These are phyloP conservation scores for Drosophila lutescens DNA, from an alignment of 2,888 invertebrate species.

Conservation along the genomic window DNA sequence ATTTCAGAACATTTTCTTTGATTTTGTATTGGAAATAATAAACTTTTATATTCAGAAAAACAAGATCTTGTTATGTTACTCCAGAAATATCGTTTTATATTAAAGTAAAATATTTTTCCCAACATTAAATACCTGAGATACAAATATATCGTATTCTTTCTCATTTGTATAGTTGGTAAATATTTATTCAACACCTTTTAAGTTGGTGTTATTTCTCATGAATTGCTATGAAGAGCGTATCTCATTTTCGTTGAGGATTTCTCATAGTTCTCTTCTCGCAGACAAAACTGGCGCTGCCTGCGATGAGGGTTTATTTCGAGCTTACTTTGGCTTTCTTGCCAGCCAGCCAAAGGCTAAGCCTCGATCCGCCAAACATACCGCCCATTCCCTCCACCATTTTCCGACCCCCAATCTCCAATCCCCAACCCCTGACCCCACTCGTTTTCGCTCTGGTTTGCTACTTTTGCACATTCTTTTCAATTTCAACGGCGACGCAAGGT, in stretches of 20 bases:
- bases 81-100: too few relatives aligned
- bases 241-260: conserved; percentile 3
- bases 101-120: too few relatives aligned
- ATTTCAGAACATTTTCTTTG: not conserved
- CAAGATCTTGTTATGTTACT: too few relatives aligned
- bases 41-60: too few relatives aligned
- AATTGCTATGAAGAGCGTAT: conserved; percentile 29
- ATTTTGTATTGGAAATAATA: not conserved
- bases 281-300: conserved; percentile 58
- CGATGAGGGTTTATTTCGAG: conserved; percentile 76
- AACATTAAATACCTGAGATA: too few relatives aligned
- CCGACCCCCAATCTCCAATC: not conserved
- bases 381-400: not conserved
- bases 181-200: too few relatives aligned
- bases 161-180: too few relatives aligned
- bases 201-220: not conserved
- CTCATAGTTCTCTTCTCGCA: conserved; percentile 30
- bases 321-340: conserved; percentile 76
- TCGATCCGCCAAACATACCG: conserved; percentile 33
- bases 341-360: conserved; percentile 37
- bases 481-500: conserved; percentile 59
- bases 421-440: conserved; percentile 14
- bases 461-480: conserved; percentile 81
- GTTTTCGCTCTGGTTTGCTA: conserved; percentile 57
- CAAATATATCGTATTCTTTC: too few relatives aligned